Evolutionary conservation across 2,888 invertebrate species (phyloP).

Genomic region (Plutella xylostella): DNA sequence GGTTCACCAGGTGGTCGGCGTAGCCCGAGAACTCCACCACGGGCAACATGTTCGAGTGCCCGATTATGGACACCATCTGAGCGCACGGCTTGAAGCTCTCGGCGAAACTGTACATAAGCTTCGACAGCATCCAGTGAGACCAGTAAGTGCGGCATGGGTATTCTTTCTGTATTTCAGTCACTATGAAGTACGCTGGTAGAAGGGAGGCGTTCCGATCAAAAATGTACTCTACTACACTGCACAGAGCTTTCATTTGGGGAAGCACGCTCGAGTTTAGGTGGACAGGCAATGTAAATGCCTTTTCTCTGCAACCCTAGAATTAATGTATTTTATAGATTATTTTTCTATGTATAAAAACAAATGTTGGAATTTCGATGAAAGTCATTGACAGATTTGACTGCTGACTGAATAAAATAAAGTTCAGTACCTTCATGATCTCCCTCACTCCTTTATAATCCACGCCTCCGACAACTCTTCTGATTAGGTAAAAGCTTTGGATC

Average conservation of each 20-base stretch:
- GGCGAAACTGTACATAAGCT: constrained; percentile 87
- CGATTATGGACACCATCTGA: constrained; percentile 95
- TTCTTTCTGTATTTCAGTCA: constrained; percentile 93
- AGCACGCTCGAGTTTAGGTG: constrained; percentile 83
- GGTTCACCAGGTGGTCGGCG: constrained; percentile 89
- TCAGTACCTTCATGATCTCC: constrained; percentile 87
- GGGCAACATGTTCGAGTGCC: constrained; percentile 91
- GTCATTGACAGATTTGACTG: too few relatives aligned
- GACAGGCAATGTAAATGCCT: constrained; percentile 84
- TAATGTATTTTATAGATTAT: not conserved
- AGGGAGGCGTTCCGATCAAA: constrained; percentile 93
- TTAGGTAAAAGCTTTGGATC: constrained; percentile 88
- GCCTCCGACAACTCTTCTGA: constrained; percentile 86
- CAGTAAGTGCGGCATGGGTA: constrained; percentile 83
- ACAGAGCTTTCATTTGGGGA: constrained; percentile 84
- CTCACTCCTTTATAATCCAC: constrained; percentile 96
- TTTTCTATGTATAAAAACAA: not conserved
- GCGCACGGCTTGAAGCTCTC: constrained; percentile 94
- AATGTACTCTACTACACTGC: constrained; percentile 87
- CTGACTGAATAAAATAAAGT: not conserved
- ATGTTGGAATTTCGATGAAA: not conserved
- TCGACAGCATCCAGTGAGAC: constrained; percentile 95
- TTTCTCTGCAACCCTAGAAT: constrained; percentile 85
- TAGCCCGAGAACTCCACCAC: constrained; percentile 95
- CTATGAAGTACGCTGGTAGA: constrained; percentile 93